Evolutionary conservation across 1,140 invertebrate genomes (phyloP).

Genomic region (Bombus pascuorum): DNA sequence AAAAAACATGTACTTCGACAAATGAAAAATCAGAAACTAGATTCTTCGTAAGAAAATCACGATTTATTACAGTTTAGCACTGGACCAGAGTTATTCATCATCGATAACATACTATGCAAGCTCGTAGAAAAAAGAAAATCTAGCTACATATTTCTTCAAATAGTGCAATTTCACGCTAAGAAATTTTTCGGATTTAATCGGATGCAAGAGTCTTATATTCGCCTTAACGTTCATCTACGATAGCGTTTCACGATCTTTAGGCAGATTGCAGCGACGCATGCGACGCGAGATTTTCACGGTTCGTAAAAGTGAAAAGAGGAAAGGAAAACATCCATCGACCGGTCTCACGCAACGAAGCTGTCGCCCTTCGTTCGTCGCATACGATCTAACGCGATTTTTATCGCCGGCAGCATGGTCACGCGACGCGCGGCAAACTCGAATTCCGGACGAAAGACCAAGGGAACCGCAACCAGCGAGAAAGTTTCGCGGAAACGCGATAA

Average conservation of each 20-base stretch:
- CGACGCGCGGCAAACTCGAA: slow-evolving; percentile 36
- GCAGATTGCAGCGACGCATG: neutral
- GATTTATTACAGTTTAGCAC: no score
- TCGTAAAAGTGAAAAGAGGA: neutral
- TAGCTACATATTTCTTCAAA: no score
- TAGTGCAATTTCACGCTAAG: no score
- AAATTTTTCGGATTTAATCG: no score
- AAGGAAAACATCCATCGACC: neutral
- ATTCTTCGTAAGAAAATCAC: no score
- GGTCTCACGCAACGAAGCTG: slow-evolving; percentile 2
- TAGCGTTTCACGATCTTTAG: neutral
- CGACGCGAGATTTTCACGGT: slow-evolving; percentile 6
- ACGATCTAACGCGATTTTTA: slow-evolving; percentile 40
- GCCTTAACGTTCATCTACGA: no score
- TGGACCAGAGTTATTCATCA: no score
- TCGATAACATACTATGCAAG: no score
- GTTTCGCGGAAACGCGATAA: slow-evolving; percentile 36
- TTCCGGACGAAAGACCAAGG: neutral
- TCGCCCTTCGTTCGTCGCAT: neutral
- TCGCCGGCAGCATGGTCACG: slow-evolving; percentile 34
- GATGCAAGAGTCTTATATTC: no score
- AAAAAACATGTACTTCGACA: no score
- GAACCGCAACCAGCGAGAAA: slow-evolving; percentile 1
- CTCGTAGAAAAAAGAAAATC: no score
- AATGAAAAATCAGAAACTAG: no score